Conservation (phyloP, 1,140 invertebrate genomes). For the Brachionus rubens region DNA sequence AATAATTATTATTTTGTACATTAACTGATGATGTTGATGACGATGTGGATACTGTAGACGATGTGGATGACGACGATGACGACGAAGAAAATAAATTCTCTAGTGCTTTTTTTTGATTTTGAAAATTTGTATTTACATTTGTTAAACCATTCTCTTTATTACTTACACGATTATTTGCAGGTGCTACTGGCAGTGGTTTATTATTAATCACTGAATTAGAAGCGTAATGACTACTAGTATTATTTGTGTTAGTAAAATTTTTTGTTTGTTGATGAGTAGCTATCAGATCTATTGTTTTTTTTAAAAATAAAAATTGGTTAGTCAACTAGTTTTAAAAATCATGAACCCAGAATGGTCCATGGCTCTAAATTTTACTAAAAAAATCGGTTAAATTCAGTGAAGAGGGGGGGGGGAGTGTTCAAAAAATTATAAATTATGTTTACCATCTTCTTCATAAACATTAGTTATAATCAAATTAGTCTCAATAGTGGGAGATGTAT, state of each 20-base stretch:
- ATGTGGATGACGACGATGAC: neutral
- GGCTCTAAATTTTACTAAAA: neutral
- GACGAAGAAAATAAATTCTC: constrained; percentile 25
- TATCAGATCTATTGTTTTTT: constrained; percentile 12
- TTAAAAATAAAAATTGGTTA: neutral
- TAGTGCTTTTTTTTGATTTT: constrained; percentile 18
- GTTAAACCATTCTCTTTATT: constrained; percentile 23
- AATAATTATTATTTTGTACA: neutral
- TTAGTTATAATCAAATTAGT: constrained; percentile 33
- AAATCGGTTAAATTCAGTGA: neutral
- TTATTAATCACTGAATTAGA: constrained; percentile 30
- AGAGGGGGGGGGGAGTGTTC: neutral
- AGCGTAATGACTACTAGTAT: constrained; percentile 27
- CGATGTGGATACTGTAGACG: neutral
- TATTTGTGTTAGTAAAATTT: constrained; percentile 16
- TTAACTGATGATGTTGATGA: constrained; percentile 18
- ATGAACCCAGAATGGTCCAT: neutral
- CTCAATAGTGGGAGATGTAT: constrained; percentile 13
- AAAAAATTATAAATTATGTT: neutral
- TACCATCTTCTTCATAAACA: constrained; percentile 42
- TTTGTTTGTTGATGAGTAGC: constrained; percentile 40
- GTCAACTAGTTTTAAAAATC: neutral
- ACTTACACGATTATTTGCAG: neutral
- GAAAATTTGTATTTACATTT: constrained; percentile 6
- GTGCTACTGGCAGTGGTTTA: constrained; percentile 7